phyloP scores from a whole-genome alignment of 2,113 vertebrate genomes.

The Gavia stellata region DNA sequence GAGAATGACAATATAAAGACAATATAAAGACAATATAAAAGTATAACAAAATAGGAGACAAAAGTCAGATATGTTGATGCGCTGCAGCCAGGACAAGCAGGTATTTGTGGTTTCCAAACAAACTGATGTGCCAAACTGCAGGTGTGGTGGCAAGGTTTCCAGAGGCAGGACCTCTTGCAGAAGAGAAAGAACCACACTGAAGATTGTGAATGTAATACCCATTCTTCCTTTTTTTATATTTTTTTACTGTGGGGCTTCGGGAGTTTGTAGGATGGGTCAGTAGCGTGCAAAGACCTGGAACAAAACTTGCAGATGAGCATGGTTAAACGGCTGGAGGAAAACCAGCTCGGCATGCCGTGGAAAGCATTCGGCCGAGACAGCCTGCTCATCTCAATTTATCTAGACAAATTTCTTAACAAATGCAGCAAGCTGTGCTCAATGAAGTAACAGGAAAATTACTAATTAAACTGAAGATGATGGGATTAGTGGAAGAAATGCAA shows the following conservation, averaged over 20 bases:
- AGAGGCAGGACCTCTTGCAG: background rate
- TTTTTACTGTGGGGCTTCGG: background rate
- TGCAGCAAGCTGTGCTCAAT: slow-evolving; percentile 35
- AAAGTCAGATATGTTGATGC: rapidly evolving
- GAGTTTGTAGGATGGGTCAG: background rate
- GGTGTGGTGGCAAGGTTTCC: background rate
- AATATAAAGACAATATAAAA: background rate
- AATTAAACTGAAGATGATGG: slow-evolving; percentile 46
- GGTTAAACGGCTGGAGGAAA: background rate
- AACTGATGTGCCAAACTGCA: background rate
- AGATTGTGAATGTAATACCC: background rate
- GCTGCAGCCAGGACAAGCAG: background rate
- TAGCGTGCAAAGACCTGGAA: background rate
- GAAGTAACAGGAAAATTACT: slow-evolving; percentile 1
- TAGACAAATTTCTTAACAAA: slow-evolving; percentile 39
- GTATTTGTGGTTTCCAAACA: background rate
- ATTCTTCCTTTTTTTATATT: background rate
- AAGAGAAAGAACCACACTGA: background rate
- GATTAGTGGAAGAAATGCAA: slow-evolving; percentile 30
- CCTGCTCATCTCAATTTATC: slow-evolving; percentile 37
- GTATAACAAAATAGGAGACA: background rate
- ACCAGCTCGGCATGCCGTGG: background rate
- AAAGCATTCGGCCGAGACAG: background rate
- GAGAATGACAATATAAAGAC: background rate
- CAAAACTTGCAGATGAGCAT: background rate